Evolutionary conservation across 2,888 invertebrate genomes (phyloP).

Genomic region (Odontocerum albicorne): DNA sequence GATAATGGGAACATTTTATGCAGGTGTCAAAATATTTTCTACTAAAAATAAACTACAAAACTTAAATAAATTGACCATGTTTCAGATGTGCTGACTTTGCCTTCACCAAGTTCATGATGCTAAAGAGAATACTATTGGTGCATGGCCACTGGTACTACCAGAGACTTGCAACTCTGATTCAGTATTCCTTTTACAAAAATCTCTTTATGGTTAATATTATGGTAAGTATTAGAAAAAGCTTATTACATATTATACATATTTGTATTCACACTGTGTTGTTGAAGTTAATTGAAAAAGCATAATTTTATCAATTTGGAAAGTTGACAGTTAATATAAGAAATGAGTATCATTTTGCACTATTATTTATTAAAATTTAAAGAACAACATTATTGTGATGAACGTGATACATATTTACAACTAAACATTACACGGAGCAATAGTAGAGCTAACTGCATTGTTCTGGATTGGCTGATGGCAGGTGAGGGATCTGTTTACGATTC

Average conservation of each 20-base stretch:
- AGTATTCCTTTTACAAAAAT: conserved; percentile 88
- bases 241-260: too few species aligned
- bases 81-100: conserved; percentile 80
- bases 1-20: too few species aligned
- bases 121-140: conserved; percentile 73
- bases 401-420: too few species aligned
- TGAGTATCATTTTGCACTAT: neutral
- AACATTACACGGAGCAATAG: too few species aligned
- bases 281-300: too few species aligned
- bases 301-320: neutral
- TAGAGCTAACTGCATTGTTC: too few species aligned
- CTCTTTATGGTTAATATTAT: conserved; percentile 69
- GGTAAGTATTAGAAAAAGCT: conserved; percentile 46
- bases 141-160: conserved; percentile 85
- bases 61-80: too few species aligned
- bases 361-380: neutral
- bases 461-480: too few species aligned
- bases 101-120: conserved; percentile 78
- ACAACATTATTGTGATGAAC: neutral
- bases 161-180: conserved; percentile 70
- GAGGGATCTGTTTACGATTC: too few species aligned
- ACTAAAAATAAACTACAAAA: too few species aligned
- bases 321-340: neutral
- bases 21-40: too few species aligned
- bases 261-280: too few species aligned